phyloP scores from a whole-genome alignment of 2,113 vertebrate species.

The Vombatus ursinus region DNA sequence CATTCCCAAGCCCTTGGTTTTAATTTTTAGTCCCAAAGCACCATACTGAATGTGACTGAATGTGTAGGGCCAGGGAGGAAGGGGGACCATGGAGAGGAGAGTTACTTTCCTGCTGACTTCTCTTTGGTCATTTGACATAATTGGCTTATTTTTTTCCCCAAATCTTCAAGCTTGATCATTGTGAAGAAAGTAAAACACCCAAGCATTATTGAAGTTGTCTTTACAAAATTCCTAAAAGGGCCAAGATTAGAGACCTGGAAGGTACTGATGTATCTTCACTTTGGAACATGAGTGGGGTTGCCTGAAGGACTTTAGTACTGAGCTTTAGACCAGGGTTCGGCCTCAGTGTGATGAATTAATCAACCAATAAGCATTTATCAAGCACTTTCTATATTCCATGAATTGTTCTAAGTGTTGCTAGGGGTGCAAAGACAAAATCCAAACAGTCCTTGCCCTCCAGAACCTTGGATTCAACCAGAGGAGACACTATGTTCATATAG shows the following conservation, averaged over 20 bases:
- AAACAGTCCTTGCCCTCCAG: not conserved
- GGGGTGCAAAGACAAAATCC: not conserved
- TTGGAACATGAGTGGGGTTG: not conserved
- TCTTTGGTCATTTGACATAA: not conserved
- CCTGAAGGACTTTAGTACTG: not conserved
- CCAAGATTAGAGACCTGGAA: not conserved
- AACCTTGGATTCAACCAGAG: not conserved
- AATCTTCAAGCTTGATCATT: not conserved
- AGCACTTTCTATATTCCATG: not conserved
- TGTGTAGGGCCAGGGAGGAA: rapidly evolving
- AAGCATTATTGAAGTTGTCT: not conserved
- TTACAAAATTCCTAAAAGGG: not conserved
- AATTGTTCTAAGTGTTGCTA: not conserved
- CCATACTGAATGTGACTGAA: rapidly evolving
- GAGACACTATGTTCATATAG: not conserved
- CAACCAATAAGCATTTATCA: not conserved
- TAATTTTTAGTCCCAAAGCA: not conserved
- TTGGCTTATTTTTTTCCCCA: not conserved
- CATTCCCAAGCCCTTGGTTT: not conserved
- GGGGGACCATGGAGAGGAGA: not conserved
- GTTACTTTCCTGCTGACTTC: not conserved
- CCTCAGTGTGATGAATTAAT: not conserved
- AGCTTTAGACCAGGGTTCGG: not conserved
- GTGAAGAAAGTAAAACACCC: not conserved
- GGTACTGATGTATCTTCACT: not conserved